Evolutionary conservation across 2,113 vertebrate species (phyloP).

Genomic region (Beaufortia kweichowensis): DNA sequence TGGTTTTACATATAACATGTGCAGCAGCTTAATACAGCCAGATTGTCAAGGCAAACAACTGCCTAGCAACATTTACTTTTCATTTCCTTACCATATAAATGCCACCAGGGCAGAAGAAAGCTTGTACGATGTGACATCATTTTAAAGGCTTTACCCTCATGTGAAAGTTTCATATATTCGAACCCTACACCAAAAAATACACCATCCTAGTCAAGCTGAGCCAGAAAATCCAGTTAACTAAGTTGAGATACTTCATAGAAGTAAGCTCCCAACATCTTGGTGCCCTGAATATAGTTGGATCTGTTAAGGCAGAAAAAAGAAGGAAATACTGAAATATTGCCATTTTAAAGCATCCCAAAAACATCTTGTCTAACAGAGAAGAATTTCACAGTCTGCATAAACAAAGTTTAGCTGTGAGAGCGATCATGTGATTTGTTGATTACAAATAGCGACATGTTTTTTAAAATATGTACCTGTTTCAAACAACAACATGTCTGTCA

Average conservation of each 20-base stretch:
- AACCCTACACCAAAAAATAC: neutral
- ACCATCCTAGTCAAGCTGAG: neutral
- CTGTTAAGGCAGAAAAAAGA: slow-evolving; percentile 66
- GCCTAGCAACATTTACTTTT: neutral
- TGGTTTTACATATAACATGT: neutral
- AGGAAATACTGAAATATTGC: neutral
- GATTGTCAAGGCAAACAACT: neutral
- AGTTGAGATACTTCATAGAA: slow-evolving; percentile 91
- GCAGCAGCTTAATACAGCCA: neutral
- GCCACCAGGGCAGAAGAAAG: neutral
- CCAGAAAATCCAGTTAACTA: slow-evolving; percentile 61
- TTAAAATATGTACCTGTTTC: neutral
- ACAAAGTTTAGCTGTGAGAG: neutral
- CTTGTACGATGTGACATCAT: neutral
- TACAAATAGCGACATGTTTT: neutral
- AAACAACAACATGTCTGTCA: neutral
- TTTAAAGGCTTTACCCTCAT: neutral
- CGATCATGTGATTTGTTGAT: neutral
- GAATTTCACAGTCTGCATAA: neutral
- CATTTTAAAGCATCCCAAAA: neutral
- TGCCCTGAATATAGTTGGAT: slow-evolving; percentile 90
- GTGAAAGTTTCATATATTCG: neutral
- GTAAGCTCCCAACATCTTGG: slow-evolving; percentile 90
- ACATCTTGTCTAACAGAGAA: neutral
- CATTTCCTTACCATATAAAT: neutral